Percentiles rank a stretch among this genome's conserved stretches.
Evolutionary conservation across 2,888 invertebrate genomes (phyloP).

Genomic region (Masnerella sp.): DNA sequence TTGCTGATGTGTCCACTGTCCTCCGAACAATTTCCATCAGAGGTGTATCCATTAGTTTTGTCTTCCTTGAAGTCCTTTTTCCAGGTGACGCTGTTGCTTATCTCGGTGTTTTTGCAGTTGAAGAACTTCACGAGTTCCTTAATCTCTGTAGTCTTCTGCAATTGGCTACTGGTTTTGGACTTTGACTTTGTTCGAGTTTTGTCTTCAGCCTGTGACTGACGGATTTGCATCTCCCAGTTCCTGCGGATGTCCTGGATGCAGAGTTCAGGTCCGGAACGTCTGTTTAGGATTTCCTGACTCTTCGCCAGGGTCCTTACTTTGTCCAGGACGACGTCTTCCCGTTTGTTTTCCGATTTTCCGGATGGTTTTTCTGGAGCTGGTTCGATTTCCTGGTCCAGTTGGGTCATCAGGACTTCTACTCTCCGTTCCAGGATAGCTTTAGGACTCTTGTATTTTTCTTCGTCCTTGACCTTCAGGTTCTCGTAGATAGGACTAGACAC

Average conservation of each 20-base stretch:
- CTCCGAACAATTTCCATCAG: constrained; percentile 84
- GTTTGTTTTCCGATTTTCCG: constrained; percentile 57
- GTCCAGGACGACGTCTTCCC: constrained; percentile 60
- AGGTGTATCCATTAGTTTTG: constrained; percentile 76
- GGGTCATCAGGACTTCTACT: constrained; percentile 71
- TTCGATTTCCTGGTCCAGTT: constrained; percentile 72
- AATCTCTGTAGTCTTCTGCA: constrained; percentile 71
- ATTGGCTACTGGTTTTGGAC: constrained; percentile 45
- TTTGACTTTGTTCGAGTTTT: constrained; percentile 35
- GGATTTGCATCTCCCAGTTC: constrained; percentile 73
- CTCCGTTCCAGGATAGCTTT: constrained; percentile 70
- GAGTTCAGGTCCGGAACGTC: constrained; percentile 63
- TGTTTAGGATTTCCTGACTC: constrained; percentile 66
- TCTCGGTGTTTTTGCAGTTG: constrained; percentile 73
- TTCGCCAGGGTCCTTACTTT: constrained; percentile 64
- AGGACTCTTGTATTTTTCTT: constrained; percentile 23
- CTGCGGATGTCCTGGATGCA: constrained; percentile 71
- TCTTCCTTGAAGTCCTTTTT: constrained; percentile 67
- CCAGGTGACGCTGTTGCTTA: constrained; percentile 50
- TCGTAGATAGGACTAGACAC: constrained; percentile 66
- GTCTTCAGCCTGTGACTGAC: constrained; percentile 55
- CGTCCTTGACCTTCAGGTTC: constrained; percentile 58
- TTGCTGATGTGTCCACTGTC: constrained; percentile 91
- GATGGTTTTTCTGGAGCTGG: constrained; percentile 63
- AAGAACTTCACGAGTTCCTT: constrained; percentile 75